Base-by-base conservation (phyloP, 1,140 invertebrate genomes). In the Apis dorsata region DNA sequence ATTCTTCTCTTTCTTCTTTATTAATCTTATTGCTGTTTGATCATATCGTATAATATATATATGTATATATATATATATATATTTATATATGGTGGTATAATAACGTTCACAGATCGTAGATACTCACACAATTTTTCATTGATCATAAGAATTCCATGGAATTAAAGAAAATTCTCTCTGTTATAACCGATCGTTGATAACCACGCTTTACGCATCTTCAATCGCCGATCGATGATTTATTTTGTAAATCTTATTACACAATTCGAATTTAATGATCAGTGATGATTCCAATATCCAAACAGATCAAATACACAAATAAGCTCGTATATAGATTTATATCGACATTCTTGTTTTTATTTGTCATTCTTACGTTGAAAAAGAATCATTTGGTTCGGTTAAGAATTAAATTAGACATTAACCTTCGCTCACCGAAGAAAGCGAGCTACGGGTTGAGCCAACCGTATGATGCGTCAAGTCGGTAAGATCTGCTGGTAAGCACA, bases 391-490 rank as follows among this genome's bases (percentile, higher is more conserved):
- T 17, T 55, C 59, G 49, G 24, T 44, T 44, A 17, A 28, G 51
- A 28, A 75, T 34, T 3, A 49, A 44, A 13, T 17, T 13, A 10
- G 15, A 24, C 51, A 11, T 92, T 91, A 96, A 80, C 95, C 95
- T 88, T 96, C 95, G 80, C 95, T 96, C 44, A 96, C 95, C 17
- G 96, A 96, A 71, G 96, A 96, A 34, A 96, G 91, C 86, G 96
- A 96, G 92, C 96, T 97, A 84, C 96, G 94, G 49, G 96, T 96
- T 19, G 96, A 96, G 77, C 95, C 95, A 34, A 94, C 94, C 85
- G 95, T 95, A 68, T 93, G 93, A 79, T 94, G 94, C 13, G 93
- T 94, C 44, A 95, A 90, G 59, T 95, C 95, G 19, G 95, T 94
- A 69, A 96, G 93, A 92, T 96, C 96, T 65, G 95, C 88, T 28